Conservation (phyloP, 2,888 invertebrate genomes). For the Cerceris ruficornis region DNA sequence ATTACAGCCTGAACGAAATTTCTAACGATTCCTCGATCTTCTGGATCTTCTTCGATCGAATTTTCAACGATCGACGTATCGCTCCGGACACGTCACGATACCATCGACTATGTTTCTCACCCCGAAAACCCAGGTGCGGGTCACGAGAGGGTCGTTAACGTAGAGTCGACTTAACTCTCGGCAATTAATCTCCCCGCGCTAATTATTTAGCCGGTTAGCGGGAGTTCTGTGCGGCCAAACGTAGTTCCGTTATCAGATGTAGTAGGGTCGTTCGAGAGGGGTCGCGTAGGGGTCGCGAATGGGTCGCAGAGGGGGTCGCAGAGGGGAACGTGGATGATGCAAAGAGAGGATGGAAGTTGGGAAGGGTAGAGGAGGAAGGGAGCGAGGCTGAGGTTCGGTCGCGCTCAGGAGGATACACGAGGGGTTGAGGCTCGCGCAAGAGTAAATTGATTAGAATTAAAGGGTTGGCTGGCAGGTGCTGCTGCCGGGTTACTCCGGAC, state of each 20-base stretch:
- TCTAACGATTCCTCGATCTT: too few species aligned
- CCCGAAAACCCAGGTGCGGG: slow-evolving; percentile 27
- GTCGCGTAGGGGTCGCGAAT: slow-evolving; percentile 20
- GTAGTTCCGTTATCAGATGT: slow-evolving; percentile 67
- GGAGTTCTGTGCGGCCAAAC: slow-evolving; percentile 64
- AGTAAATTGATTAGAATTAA: slow-evolving; percentile 81
- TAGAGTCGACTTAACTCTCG: slow-evolving; percentile 69
- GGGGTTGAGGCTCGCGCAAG: slow-evolving; percentile 70
- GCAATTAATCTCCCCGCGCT: slow-evolving; percentile 77
- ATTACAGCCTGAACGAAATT: too few species aligned
- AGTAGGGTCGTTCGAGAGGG: slow-evolving; percentile 58
- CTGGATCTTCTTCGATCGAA: too few species aligned
- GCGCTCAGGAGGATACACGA: slow-evolving; percentile 65
- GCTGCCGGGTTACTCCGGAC: slow-evolving; percentile 62
- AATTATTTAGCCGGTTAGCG: slow-evolving; percentile 78
- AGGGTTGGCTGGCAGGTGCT: slow-evolving; percentile 70
- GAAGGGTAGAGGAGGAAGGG: slow-evolving; percentile 23
- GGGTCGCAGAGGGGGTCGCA: slow-evolving; percentile 19
- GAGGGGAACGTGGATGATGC: background rate
- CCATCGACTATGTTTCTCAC: background rate
- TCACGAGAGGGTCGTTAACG: slow-evolving; percentile 56
- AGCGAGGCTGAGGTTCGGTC: slow-evolving; percentile 54
- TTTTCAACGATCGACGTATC: background rate
- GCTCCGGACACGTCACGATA: background rate
- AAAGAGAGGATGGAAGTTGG: slow-evolving; percentile 22